These are phyloP conservation scores for Oscheius sp. DNA, from an alignment of 2,888 invertebrate genomes.

Conservation along the genomic window DNA sequence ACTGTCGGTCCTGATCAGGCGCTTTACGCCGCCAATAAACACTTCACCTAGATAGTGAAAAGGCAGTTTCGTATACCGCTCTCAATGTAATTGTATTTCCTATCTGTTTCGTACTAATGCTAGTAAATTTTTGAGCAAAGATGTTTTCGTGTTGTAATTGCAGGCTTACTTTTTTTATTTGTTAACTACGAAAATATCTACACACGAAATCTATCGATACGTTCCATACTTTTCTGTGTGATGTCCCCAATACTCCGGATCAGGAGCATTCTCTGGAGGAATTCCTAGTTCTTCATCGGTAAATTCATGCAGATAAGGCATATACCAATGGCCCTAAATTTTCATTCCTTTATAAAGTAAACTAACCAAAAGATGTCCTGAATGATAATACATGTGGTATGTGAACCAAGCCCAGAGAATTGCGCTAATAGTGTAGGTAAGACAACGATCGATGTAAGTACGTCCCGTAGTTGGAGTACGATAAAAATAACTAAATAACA, in stretches of 20 bases:
- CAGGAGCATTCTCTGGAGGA: conserved; percentile 63
- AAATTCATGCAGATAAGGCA: conserved; percentile 67
- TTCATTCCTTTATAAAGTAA: neutral
- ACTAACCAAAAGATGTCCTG: conserved; percentile 57
- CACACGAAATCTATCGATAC: conserved; percentile 59
- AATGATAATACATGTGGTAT: conserved; percentile 69
- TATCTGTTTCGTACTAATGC: too few species aligned
- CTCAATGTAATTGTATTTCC: too few species aligned
- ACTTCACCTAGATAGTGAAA: conserved; percentile 53
- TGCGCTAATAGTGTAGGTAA: conserved; percentile 57
- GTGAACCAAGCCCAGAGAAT: conserved; percentile 65
- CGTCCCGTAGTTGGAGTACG: conserved; percentile 61
- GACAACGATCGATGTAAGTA: conserved; percentile 61
- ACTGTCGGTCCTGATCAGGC: conserved; percentile 63
- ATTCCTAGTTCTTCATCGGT: conserved; percentile 69
- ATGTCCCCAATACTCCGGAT: conserved; percentile 70
- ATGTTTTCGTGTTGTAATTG: too few species aligned
- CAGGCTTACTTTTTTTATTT: too few species aligned
- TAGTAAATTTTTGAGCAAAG: too few species aligned
- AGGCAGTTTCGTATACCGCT: too few species aligned
- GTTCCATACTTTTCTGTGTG: conserved; percentile 60
- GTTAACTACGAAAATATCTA: too few species aligned
- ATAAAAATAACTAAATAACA: conserved; percentile 56
- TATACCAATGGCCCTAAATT: conserved; percentile 61
- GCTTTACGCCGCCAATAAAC: conserved; percentile 67